These are phyloP conservation scores for Drosophila persimilis DNA, from an alignment of 1,140 invertebrate genomes.

Conservation along the genomic window DNA sequence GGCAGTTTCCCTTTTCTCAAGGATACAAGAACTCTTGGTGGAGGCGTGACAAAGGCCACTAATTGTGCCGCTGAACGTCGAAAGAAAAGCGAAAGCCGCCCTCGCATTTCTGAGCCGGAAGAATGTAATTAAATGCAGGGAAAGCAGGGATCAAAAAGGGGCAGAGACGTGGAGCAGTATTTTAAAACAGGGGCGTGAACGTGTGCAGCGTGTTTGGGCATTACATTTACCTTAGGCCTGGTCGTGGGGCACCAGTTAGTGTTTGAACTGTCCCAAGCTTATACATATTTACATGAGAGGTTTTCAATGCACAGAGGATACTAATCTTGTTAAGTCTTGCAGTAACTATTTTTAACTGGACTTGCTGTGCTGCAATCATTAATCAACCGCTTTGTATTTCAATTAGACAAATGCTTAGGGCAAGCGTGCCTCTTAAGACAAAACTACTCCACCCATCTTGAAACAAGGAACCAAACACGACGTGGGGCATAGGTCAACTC, in stretches of 20 bases:
- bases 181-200: slow-evolving; percentile 54
- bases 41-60: slow-evolving; percentile 73
- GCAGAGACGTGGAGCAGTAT: slow-evolving; percentile 16
- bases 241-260: too few relatives aligned
- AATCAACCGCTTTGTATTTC: slow-evolving; percentile 54
- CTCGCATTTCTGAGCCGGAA: slow-evolving; percentile 62
- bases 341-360: too few relatives aligned
- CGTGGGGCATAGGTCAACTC: slow-evolving; percentile 48
- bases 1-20: slow-evolving; percentile 60
- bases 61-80: slow-evolving; percentile 62
- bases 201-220: slow-evolving; percentile 29
- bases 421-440: slow-evolving; percentile 19
- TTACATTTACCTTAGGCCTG: not conserved
- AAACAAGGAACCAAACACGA: slow-evolving; percentile 6
- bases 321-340: too few relatives aligned
- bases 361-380: slow-evolving; percentile 15
- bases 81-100: slow-evolving; percentile 70
- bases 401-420: slow-evolving; percentile 38
- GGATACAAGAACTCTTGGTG: slow-evolving; percentile 46
- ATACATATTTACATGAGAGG: too few relatives aligned
- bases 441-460: slow-evolving; percentile 10
- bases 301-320: too few relatives aligned
- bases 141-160: slow-evolving; percentile 44
- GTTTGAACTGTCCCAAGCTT: too few relatives aligned
- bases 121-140: slow-evolving; percentile 68